Percentiles rank a stretch among this genome's conserved stretches.
phyloP scores from a whole-genome alignment of 2,797 vertebrate species.

The Spinibarbus caldwelli region DNA sequence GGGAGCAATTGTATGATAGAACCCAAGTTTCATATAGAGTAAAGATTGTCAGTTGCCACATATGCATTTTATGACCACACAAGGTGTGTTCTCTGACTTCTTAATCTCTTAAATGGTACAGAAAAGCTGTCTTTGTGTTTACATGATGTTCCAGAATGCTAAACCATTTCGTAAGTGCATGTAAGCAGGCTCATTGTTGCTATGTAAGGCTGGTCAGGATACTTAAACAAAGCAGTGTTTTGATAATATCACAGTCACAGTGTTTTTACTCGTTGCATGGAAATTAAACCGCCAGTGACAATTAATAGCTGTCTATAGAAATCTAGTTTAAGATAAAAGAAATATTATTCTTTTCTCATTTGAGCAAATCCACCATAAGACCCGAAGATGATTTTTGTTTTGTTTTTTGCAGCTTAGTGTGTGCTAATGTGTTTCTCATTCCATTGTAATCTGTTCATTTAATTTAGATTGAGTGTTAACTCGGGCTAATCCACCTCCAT shows the following conservation, averaged over 20 bases:
- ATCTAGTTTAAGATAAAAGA: neutral
- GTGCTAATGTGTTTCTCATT: neutral
- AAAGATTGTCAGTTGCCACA: neutral
- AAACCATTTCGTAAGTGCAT: neutral
- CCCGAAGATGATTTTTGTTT: too few species aligned
- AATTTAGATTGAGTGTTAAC: neutral
- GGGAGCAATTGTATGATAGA: neutral
- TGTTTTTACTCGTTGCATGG: too few species aligned
- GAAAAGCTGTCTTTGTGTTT: neutral
- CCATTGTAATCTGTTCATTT: neutral
- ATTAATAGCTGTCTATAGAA: neutral
- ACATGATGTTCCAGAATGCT: neutral
- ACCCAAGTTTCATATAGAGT: neutral
- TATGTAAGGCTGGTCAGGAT: too few species aligned
- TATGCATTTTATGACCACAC: neutral
- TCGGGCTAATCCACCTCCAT: too few species aligned
- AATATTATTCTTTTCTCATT: neutral
- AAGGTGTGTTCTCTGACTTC: neutral
- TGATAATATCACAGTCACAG: neutral
- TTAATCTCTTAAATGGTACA: neutral
- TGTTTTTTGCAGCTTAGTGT: neutral
- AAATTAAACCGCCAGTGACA: neutral
- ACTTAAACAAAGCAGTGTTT: too few species aligned
- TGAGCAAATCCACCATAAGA: neutral
- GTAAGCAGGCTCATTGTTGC: neutral